Evolutionary conservation across 2,888 invertebrate genomes (phyloP).

Genomic region (Epistrophella euchroma): DNA sequence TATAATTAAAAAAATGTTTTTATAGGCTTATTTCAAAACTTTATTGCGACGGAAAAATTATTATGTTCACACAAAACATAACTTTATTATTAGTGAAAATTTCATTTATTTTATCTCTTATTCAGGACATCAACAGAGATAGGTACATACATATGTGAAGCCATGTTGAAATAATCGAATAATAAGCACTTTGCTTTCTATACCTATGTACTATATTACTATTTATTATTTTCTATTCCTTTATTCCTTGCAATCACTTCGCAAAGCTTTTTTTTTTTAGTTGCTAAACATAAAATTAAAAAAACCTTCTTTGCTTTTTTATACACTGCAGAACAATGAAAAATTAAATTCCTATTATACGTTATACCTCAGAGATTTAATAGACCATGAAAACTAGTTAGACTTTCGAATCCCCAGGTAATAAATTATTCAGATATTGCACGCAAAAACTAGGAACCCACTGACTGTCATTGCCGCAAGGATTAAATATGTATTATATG

Average conservation of each 20-base stretch:
- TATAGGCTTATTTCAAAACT: no score
- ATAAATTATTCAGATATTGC: slow-evolving; percentile 69
- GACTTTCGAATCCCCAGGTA: slow-evolving; percentile 46
- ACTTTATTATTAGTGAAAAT: no score
- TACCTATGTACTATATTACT: not conserved
- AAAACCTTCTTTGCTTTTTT: slow-evolving; percentile 18
- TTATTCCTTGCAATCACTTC: not conserved
- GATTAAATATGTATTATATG: slow-evolving; percentile 69
- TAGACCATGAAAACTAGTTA: slow-evolving; percentile 66
- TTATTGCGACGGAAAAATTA: no score
- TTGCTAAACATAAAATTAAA: not conserved
- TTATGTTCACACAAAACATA: no score
- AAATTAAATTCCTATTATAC: slow-evolving; percentile 59
- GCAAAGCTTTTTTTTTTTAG: slow-evolving; percentile 16
- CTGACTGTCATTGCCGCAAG: slow-evolving; percentile 61
- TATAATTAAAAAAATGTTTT: no score
- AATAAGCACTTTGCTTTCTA: slow-evolving; percentile 3
- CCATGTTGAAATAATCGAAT: slow-evolving; percentile 50
- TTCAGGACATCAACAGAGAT: slow-evolving; percentile 51
- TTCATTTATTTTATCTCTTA: slow-evolving; percentile 8
- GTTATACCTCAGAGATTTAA: slow-evolving; percentile 53
- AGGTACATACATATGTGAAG: slow-evolving; percentile 38
- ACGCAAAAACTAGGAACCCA: slow-evolving; percentile 43
- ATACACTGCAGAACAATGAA: slow-evolving; percentile 57
- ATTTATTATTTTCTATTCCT: not conserved